Evolutionary conservation across 2,797 vertebrate species (phyloP), one percentile per base, ranked within the genome.

Genomic region (Huso huso): DNA sequence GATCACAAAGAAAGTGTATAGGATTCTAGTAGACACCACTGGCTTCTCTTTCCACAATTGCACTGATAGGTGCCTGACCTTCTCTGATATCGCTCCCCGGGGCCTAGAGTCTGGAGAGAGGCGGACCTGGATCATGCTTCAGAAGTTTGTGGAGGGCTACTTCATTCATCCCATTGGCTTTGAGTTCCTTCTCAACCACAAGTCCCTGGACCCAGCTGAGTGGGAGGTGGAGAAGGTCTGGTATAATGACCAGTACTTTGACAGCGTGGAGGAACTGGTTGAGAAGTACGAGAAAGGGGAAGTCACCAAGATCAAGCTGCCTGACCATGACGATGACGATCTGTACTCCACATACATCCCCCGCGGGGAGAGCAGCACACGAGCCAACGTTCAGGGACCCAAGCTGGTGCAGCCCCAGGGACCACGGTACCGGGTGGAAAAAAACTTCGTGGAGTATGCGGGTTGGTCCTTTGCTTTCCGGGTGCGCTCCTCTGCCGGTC

Each of bases 131-230:
- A 12, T 98, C 48, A 88, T 97, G 69, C 48, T 99, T 12, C 93
- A 97, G 78, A 93, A 89, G 68, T 78, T 72, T 1, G 86, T 95
- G 2, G 93, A 97, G 67, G 96, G 94, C 48, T 93, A 81, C 67
- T 99, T 92, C 78, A 79, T 99, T 65, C 94, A 98, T 59, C 96
- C 96, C 0, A 77, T 88, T 3, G 95, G 96, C n/a, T 83, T 99
- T 72, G 96, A 98, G 76, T 65, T 98, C 15, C 83, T 98, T 1
- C 2, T 99, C 66, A 88, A 97, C 65, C 96, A 98, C 52, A 12
- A 3, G 1, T 84, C 88, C 69, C 52, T 83, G 0, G 76, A 97
- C 64, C 84, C 89, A 0, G 66, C 70, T 3, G 82, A 69, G 61
- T 98, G 96, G 96, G 67, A 49, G 0, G 87, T 96, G 6, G 88